A percentile compares a stretch with the other conserved stretches of the same genome.
Evolutionary conservation across 2,888 invertebrate species (phyloP).

Genomic region (Corbicula japonica): DNA sequence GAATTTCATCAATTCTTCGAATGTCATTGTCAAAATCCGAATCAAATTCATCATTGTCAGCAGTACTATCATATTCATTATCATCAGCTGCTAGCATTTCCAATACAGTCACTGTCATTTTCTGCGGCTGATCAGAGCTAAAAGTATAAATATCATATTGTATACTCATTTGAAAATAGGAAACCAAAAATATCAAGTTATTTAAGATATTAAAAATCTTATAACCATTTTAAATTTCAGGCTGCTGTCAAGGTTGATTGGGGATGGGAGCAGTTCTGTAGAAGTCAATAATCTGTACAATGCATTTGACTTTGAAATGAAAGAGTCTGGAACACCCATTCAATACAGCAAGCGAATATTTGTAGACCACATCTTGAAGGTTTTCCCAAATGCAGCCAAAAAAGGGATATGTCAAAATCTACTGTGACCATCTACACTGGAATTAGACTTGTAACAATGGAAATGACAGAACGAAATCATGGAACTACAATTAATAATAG

Average conservation of each 20-base stretch:
- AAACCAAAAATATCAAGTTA: too few species aligned
- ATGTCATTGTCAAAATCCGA: constrained; percentile 16
- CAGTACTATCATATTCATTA: constrained; percentile 17
- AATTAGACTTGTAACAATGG: neutral
- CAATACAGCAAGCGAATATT: neutral
- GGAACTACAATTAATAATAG: neutral
- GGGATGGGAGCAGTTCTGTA: neutral
- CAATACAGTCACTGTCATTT: constrained; percentile 11
- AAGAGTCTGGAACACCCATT: neutral
- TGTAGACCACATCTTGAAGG: neutral
- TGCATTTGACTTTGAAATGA: neutral
- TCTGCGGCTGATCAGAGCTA: constrained; percentile 4
- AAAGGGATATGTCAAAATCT: neutral
- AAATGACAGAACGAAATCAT: neutral
- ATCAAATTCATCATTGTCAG: constrained; percentile 23
- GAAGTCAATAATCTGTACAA: neutral
- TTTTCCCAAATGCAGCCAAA: neutral
- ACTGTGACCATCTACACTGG: neutral
- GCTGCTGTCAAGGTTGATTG: neutral
- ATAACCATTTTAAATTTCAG: too few species aligned
- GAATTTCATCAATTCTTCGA: constrained; percentile 19
- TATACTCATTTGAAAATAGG: too few species aligned
- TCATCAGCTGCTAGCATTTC: constrained; percentile 15
- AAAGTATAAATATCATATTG: too few species aligned
- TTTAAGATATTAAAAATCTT: too few species aligned